Conservation (phyloP, 2,113 vertebrate genomes). For the Gymnorhina tibicen region DNA sequence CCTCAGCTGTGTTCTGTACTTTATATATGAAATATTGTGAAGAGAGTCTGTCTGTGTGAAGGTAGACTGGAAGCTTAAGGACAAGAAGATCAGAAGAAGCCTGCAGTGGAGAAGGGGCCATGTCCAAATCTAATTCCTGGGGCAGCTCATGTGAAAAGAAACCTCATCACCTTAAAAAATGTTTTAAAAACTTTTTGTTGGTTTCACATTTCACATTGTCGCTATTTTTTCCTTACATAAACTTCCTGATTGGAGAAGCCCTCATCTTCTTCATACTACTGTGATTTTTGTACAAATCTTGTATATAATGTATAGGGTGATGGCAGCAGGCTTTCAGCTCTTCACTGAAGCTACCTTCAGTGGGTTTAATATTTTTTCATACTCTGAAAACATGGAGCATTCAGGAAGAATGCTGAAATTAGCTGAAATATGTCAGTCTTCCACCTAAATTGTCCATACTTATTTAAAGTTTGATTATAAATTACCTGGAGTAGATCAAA, state of each 20-base stretch:
- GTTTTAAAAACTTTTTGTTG: not conserved
- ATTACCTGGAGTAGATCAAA: not conserved
- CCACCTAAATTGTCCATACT: not conserved
- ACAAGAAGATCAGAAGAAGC: not conserved
- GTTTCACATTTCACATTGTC: not conserved
- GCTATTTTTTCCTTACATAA: not conserved
- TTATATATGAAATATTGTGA: not conserved
- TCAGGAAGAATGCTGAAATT: not conserved
- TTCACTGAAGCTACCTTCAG: not conserved
- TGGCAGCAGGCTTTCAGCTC: not conserved
- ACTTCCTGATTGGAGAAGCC: not conserved
- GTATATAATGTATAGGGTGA: not conserved
- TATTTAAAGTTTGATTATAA: not conserved
- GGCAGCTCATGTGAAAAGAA: not conserved
- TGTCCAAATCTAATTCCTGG: not conserved
- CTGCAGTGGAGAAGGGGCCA: not conserved
- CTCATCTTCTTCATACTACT: not conserved
- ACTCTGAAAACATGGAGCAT: not conserved
- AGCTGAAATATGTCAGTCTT: not conserved
- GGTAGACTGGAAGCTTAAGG: not conserved
- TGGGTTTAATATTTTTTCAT: not conserved
- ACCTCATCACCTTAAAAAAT: not conserved
- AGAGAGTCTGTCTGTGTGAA: not conserved
- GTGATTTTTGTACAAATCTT: not conserved
- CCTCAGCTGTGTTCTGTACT: not conserved